Base-by-base conservation (phyloP, 1,140 invertebrate species). In the Neodiprion pinetum region DNA sequence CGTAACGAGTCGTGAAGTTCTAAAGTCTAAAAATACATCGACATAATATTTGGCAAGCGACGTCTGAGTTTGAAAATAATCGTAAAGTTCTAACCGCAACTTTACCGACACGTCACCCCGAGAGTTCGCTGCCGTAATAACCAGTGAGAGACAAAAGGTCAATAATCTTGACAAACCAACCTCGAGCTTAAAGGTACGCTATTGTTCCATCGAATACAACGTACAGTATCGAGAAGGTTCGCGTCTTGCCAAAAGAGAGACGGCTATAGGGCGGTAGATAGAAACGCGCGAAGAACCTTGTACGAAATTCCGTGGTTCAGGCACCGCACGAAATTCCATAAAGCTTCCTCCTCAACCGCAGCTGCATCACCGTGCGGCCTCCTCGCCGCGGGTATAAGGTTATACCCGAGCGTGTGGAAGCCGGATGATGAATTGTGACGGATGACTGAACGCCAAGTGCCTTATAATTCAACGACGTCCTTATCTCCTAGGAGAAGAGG, bases 161-260 rank as follows among this genome's bases (percentile, higher is more conserved):
- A 61, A 61, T 9, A 61, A 61, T 61, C 53, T 61, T 61, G 53
- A 61, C 53, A 61, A 9, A 61, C 53, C 53, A 61, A 61, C 53
- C n/a, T 17, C n/a, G 11, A 17, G 11, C n/a, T 61, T 17, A 61
- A 14, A 61, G n/a, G 11, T 17, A 17, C n/a, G 53, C n/a, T 61
- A 17, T 8, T 14, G 53, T 14, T 61, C 3, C n/a, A 40, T 40
- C 28, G 28, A 40, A 4, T 40, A 4, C 5, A 40, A 40, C 5
- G 28, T 40, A 40, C 28, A 40, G 28, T 40, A 40, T 40, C 28
- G 5, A 40, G 2, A 40, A 40, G 28, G 53, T 61, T 4, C n/a
- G 8, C 9, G 53, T 61, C n/a, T 61, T 61, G 53, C 5, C 11
- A 61, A 61, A 40, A 40, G 28, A 40, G 28, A 40, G 2, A 40